Evolutionary conservation across 2,797 vertebrate genomes (phyloP).

Genomic region (Onychomys leucogaster): DNA sequence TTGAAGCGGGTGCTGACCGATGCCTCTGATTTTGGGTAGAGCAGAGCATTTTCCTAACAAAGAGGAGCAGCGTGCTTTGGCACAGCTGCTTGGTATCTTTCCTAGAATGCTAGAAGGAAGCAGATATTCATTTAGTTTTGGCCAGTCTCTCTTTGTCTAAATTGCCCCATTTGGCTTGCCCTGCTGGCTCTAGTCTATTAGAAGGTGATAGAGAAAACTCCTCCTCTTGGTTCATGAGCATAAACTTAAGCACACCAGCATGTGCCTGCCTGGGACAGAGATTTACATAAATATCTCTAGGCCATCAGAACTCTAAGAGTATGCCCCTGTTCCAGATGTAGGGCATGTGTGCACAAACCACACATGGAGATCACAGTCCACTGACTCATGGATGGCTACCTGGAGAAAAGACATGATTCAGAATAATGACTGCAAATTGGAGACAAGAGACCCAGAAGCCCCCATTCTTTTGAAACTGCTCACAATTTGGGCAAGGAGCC

Average conservation of each 20-base stretch:
- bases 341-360: slow-evolving; percentile 26
- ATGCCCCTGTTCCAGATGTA: slow-evolving; percentile 55
- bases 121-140: slow-evolving; percentile 51
- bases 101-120: slow-evolving; percentile 61
- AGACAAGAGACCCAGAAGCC: slow-evolving; percentile 34
- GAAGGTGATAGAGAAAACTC: not conserved
- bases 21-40: not conserved
- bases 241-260: slow-evolving; percentile 57
- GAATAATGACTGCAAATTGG: slow-evolving; percentile 38
- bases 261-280: slow-evolving; percentile 53
- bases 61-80: slow-evolving; percentile 64
- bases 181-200: slow-evolving; percentile 58
- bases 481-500: slow-evolving; percentile 55
- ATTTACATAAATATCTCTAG: slow-evolving; percentile 68
- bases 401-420: slow-evolving; percentile 57
- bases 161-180: slow-evolving; percentile 65
- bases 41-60: slow-evolving; percentile 65
- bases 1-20: not conserved
- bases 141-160: slow-evolving; percentile 71
- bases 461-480: not conserved
- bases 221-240: slow-evolving; percentile 66
- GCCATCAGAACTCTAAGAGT: slow-evolving; percentile 52
- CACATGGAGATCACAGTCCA: slow-evolving; percentile 5
- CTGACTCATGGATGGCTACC: slow-evolving; percentile 10
- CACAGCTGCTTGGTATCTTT: slow-evolving; percentile 62